phyloP scores from a whole-genome alignment of 2,888 invertebrate species.

The Phragmatobia fuliginosa region DNA sequence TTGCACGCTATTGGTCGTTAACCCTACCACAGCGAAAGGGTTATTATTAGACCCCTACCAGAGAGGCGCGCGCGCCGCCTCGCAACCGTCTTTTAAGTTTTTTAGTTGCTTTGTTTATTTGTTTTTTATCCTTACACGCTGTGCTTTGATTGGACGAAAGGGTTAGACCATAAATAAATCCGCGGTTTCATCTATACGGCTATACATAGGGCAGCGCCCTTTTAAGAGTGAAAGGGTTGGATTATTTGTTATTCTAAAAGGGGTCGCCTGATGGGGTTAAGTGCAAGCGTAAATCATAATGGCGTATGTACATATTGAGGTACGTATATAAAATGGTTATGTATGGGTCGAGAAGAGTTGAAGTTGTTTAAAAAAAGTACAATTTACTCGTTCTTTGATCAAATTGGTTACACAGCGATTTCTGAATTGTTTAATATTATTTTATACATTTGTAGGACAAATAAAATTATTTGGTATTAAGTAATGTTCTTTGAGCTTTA shows the following conservation, averaged over 20 bases:
- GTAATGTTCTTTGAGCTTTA: background rate
- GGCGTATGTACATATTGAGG: constrained; percentile 27
- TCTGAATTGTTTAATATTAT: background rate
- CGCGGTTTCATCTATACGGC: constrained; percentile 54
- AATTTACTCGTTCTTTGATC: background rate
- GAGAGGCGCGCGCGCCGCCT: constrained; percentile 72
- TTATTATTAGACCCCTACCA: constrained; percentile 79
- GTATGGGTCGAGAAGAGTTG: background rate
- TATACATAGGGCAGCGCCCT: constrained; percentile 68
- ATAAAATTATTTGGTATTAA: background rate
- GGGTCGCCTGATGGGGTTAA: constrained; percentile 69
- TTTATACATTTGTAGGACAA: background rate
- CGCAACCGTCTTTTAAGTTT: constrained; percentile 75
- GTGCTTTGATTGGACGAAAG: constrained; percentile 79
- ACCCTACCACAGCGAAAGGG: constrained; percentile 81
- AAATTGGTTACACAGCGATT: background rate
- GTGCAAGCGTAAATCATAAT: constrained; percentile 54
- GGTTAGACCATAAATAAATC: constrained; percentile 81
- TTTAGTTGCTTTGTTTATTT: constrained; percentile 70
- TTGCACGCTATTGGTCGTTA: constrained; percentile 76
- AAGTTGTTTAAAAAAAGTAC: background rate
- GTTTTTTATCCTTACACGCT: constrained; percentile 62
- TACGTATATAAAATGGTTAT: background rate
- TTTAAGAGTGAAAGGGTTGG: constrained; percentile 75
- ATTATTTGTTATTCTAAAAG: constrained; percentile 62